Evolutionary conservation across 2,797 vertebrate genomes (phyloP).

Genomic region (Botia almorhae): DNA sequence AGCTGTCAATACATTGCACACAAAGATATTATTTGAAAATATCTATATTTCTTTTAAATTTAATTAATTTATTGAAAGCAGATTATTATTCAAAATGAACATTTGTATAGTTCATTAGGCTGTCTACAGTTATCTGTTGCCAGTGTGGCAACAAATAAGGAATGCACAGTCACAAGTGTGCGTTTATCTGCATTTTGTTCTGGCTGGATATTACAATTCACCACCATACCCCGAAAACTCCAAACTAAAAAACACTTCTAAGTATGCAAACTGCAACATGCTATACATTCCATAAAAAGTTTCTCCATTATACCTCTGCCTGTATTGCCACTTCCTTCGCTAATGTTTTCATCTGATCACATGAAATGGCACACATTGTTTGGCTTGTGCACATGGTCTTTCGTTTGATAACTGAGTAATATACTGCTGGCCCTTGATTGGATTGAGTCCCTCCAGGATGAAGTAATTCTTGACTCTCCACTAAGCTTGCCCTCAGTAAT

Average conservation of each 20-base stretch:
- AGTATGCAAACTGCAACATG: neutral
- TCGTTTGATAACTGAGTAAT: constrained; percentile 46
- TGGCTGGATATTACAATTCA: neutral
- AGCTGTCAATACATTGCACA: too few relatives aligned
- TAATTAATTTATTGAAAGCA: too few relatives aligned
- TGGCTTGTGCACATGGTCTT: neutral
- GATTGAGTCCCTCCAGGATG: constrained; percentile 39
- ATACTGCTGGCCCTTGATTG: constrained; percentile 48
- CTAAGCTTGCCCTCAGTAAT: constrained; percentile 33
- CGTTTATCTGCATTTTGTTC: neutral
- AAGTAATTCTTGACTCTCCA: constrained; percentile 31
- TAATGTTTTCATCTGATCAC: neutral
- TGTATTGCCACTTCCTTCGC: neutral
- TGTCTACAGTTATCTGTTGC: neutral
- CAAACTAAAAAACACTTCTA: neutral
- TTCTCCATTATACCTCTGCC: neutral
- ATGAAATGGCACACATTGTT: constrained; percentile 7
- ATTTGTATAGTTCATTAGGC: too few relatives aligned
- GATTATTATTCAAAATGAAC: too few relatives aligned
- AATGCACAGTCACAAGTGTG: neutral
- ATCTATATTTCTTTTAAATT: too few relatives aligned
- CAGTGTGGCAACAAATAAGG: neutral
- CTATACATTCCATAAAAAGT: constrained; percentile 10
- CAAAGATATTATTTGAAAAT: too few relatives aligned
- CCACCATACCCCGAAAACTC: neutral